Evolutionary conservation across 2,113 vertebrate genomes (phyloP).

Genomic region (Aviceda subcristata): DNA sequence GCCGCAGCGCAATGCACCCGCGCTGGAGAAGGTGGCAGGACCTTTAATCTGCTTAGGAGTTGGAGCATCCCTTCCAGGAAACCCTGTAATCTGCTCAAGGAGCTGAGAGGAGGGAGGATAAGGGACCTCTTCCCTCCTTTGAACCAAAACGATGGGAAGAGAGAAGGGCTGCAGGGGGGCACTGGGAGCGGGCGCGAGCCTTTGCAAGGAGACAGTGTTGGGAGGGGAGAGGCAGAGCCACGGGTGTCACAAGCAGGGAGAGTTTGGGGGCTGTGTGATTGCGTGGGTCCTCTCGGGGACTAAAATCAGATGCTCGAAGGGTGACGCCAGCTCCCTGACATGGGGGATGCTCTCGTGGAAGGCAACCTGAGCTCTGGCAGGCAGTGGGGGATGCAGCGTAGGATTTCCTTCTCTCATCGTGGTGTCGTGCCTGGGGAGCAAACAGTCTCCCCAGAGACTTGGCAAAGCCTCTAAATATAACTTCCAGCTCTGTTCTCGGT

Average conservation of each 20-base stretch:
- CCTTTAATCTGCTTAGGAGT: background rate
- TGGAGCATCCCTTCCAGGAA: constrained; percentile 21
- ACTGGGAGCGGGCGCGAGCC: fast-evolving
- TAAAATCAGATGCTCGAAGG: background rate
- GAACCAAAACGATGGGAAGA: background rate
- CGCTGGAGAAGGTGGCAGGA: background rate
- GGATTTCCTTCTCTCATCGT: background rate
- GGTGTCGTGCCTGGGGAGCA: background rate
- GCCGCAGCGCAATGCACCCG: fast-evolving
- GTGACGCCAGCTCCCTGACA: background rate
- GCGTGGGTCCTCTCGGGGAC: background rate
- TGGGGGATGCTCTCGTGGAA: background rate
- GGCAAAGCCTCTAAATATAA: background rate
- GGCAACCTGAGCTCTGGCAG: background rate
- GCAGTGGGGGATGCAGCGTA: background rate
- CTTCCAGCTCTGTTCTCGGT: background rate
- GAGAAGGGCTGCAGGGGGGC: background rate
- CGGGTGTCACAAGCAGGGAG: background rate
- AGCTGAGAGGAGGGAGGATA: background rate
- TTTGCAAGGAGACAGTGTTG: background rate
- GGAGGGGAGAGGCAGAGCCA: background rate
- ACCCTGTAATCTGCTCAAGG: background rate
- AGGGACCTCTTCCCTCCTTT: background rate
- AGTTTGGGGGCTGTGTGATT: background rate
- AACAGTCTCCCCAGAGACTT: background rate